Evolutionary conservation across 2,888 invertebrate species (phyloP), one percentile per base, ranked within the genome.

Genomic region (Bellardia pandia): DNA sequence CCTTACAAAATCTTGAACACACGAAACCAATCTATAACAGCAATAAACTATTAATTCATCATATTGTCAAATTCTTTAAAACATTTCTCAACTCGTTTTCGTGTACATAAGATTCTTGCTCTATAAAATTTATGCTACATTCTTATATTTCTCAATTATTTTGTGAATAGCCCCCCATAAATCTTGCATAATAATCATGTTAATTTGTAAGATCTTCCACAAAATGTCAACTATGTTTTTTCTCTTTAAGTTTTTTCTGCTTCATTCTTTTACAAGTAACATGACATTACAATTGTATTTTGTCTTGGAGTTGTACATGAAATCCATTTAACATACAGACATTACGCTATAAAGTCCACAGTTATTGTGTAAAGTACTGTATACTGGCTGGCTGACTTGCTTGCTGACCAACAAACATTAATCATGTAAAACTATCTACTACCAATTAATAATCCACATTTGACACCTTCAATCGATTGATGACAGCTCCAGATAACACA

Each of bases 381-480:
- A 4, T 42, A n/a, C 60, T 53, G 37, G 2, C 16, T 30, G 40
- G 56, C n/a, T 53, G 74, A 58, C 64, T 56, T 42, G 68, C 60
- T 53, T 85, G 75, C 66, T 81, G 75, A 51, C 62, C 71, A 78
- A 40, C 68, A 62, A 78, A 85, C 87, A 87, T 87, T 87, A 87
- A 87, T 87, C 87, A 87, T 87, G 87, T 85, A 85, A 83, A 87
- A 87, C 85, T 87, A 87, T 88, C 86, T 86, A 76, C 80, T 88
- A 78, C 88, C 88, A 88, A 88, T 88, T 88, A 88, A 88, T 88
- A 88, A 88, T 88, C 83, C 85, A 66, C 86, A 86, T 84, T 88
- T 88, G 88, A 88, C 88, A 88, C 87, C 86, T 87, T 88, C 87
- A 84, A 88, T 86, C 86, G 88, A 88, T 88, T 81, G 88, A 88